Percentiles rank a stretch among this genome's conserved stretches.
Evolutionary conservation across 2,888 invertebrate species (phyloP).

Genomic region (Lamellibrachia satsuma): DNA sequence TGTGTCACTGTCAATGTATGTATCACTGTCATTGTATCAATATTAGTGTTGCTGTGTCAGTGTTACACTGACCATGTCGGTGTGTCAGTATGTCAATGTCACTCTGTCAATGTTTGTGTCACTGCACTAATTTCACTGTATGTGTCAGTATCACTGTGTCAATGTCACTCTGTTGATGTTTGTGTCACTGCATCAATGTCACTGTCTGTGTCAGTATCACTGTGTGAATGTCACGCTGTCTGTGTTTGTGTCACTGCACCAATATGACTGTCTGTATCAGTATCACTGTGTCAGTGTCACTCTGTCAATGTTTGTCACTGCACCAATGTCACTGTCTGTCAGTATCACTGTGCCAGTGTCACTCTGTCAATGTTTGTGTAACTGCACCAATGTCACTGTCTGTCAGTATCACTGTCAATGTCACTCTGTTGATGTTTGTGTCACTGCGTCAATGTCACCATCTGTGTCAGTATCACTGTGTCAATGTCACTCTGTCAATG

Average conservation of each 20-base stretch:
- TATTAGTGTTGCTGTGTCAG: neutral
- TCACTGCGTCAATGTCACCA: too few species aligned
- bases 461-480: neutral
- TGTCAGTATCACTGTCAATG: neutral
- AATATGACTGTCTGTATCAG: neutral
- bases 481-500: neutral
- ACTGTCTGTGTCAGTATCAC: neutral
- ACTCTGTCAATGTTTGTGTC: neutral
- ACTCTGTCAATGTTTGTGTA: neutral
- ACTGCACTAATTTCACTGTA: too few species aligned
- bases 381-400: neutral
- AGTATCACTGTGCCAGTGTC: neutral
- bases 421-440: neutral
- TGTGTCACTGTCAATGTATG: neutral
- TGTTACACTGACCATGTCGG: neutral
- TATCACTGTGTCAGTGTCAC: neutral
- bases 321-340: neutral
- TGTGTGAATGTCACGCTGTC: neutral
- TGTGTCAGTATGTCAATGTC: neutral
- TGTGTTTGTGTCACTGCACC: neutral
- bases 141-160: neutral
- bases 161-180: neutral
- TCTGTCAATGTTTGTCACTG: neutral
- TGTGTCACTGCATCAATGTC: neutral
- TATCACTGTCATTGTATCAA: too few species aligned